Evolutionary conservation across 2,888 invertebrate species (phyloP), one percentile per base, ranked within the genome.

Genomic region (Zygothrica quintamaculata): DNA sequence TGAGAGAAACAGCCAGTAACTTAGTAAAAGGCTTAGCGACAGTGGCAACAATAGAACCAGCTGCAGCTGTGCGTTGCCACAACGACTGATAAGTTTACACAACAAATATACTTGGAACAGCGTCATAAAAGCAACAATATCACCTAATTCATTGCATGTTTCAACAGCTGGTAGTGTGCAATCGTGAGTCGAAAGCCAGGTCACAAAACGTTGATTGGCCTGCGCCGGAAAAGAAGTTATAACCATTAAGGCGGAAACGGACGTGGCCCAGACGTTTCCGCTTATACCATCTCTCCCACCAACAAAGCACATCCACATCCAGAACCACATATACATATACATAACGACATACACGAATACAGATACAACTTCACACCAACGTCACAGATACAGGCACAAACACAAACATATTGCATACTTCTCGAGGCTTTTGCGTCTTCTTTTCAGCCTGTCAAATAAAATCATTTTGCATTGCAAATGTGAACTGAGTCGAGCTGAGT

Each of bases 191-290:
- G 53, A 56, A 55, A 59, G 47, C 48, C 59, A 52, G 81, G 78
- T 68, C 81, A 68, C 66, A 72, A 60, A 59, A 64, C 74, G 75
- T 75, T 80, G 80, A 81, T 80, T 81, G 80, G 77, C 80, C 74
- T 58, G 77, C 60, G 65, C 76, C 71, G 76, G 80, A 78, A 78
- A 79, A 76, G 76, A 80, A 81, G 82, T 80, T 81, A 80, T 80
- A 80, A 76, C 80, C 77, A 78, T 78, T 69, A 77, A 74, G 74
- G 71, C 75, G 80, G 80, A 81, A 80, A 72, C 81, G 81, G 78
- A 80, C 78, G 81, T 81, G 81, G 80, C 84, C 76, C 78, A 81
- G 80, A 78, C 81, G 72, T 80, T 80, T 81, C 80, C 77, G 80
- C 43, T 61, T 52, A n/a, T 58, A 33, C 57, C 68, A 69, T 58